Base-by-base conservation (phyloP, 2,888 invertebrate genomes). In the Oscheius sp. region DNA sequence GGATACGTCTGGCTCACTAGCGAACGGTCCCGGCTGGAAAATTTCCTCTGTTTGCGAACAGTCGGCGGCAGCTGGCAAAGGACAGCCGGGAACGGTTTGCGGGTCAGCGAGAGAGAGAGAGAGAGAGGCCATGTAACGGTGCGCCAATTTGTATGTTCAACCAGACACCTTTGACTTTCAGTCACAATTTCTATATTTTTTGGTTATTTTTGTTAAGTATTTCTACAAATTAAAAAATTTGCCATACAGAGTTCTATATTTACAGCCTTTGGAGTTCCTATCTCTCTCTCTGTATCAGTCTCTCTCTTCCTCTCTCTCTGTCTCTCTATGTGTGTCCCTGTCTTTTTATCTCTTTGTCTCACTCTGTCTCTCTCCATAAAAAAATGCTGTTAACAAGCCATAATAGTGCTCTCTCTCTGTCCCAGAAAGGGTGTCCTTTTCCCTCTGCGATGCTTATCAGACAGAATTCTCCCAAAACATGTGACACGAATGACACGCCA, bases 391-490 rank as follows among this genome's bases (percentile, higher is more conserved):
- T 42, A 42, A 42, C 42, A 42, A 42, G 42, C 42, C 3, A 42
- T 42, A 42, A 42, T 42, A 7, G 42, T 42, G 42, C 42, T 42
- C 42, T 42, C 42, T 42, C 42, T 42, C 42, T 42, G 42, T 42
- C 42, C 42, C 42, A 42, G 42, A 7, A 21, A 21, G 21, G 21
- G 21, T 21, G 42, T 42, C 42, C 42, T 7, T 42, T 42, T 42
- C 21, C 21, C 21, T 42, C 42, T 42, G 32, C 33, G 32, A 58
- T 63, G 63, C 63, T 63, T 63, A 63, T 63, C 63, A 48, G 63
- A 5, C 47, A 29, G 63, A 48, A 63, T 63, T 63, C 63, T 63
- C 63, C 47, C 63, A 63, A 63, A 63, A 63, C 63, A 63, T 63
- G 63, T 63, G 63, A 60, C 60, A 33, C 33, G 35, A 42, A 13